Evolutionary conservation across 2,113 vertebrate genomes (phyloP).

Genomic region (Lutjanus erythropterus): DNA sequence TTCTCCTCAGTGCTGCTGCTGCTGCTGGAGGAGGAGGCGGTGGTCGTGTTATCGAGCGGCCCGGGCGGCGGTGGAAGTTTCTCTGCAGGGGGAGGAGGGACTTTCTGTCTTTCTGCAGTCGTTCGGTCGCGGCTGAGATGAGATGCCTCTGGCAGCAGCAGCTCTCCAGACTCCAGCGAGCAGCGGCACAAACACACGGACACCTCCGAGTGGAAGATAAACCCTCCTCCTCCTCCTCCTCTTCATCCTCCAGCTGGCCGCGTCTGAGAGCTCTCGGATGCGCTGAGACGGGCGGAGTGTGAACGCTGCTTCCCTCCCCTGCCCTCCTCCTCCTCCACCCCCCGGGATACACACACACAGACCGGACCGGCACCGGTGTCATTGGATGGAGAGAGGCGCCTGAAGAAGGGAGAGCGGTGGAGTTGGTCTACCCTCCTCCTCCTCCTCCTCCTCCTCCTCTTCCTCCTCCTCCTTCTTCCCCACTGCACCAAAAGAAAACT

Average conservation of each 20-base stretch:
- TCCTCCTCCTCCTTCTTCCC: slow-evolving; percentile 61
- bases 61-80: slow-evolving; percentile 77
- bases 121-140: slow-evolving; percentile 48
- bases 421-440: slow-evolving; percentile 65
- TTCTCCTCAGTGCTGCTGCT: slow-evolving; percentile 28
- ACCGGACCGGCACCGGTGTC: slow-evolving; percentile 58
- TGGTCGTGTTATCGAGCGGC: slow-evolving; percentile 51
- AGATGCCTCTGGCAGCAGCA: slow-evolving; percentile 71
- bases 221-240: slow-evolving; percentile 19
- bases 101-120: slow-evolving; percentile 78
- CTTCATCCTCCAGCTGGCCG: slow-evolving; percentile 26
- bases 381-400: slow-evolving; percentile 80
- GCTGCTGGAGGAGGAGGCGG: slow-evolving; percentile 54
- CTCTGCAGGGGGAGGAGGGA: slow-evolving; percentile 86
- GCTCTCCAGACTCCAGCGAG: slow-evolving; percentile 52
- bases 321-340: slow-evolving; percentile 9
- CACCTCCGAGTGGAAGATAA: slow-evolving; percentile 30
- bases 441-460: slow-evolving; percentile 47
- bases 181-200: slow-evolving; percentile 27
- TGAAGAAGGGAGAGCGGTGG: slow-evolving; percentile 83
- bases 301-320: slow-evolving; percentile 25
- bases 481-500: slow-evolving; percentile 84
- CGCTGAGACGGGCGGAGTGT: slow-evolving; percentile 52
- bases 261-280: slow-evolving; percentile 39
- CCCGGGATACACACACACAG: slow-evolving; percentile 20